phyloP scores from a whole-genome alignment of 2,113 vertebrate species.

The Grantiella picta region DNA sequence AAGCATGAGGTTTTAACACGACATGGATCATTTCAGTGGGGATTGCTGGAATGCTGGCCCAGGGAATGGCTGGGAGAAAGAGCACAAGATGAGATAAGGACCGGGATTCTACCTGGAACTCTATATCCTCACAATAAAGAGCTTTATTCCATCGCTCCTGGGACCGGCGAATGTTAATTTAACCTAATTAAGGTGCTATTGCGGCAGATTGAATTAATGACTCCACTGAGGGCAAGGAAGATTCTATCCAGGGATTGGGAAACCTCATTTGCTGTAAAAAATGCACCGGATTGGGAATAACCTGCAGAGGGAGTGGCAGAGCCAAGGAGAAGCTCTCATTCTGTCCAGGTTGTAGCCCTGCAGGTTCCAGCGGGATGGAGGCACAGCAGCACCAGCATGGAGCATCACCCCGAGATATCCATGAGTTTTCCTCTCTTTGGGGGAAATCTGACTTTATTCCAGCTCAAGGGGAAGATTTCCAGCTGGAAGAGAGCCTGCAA shows the following conservation, averaged over 20 bases:
- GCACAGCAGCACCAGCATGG: fast-evolving
- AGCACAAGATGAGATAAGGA: constrained; percentile 7
- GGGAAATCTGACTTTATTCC: background rate
- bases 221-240: constrained; percentile 43
- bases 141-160: constrained; percentile 42
- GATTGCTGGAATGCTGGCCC: background rate
- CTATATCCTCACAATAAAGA: background rate
- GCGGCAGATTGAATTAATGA: constrained; percentile 48
- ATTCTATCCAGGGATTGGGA: constrained; percentile 35
- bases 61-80: background rate
- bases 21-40: background rate
- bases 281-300: background rate
- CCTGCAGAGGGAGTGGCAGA: background rate
- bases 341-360: background rate
- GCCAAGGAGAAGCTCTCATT: background rate
- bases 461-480: background rate
- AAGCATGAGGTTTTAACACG: background rate
- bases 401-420: background rate
- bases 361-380: background rate
- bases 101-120: background rate
- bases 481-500: background rate
- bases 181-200: constrained; percentile 49
- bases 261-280: background rate
- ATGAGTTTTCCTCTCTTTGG: fast-evolving
- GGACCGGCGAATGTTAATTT: background rate